These are phyloP conservation scores for Platyura marginata DNA, from an alignment of 1,140 invertebrate species.

Conservation along the genomic window DNA sequence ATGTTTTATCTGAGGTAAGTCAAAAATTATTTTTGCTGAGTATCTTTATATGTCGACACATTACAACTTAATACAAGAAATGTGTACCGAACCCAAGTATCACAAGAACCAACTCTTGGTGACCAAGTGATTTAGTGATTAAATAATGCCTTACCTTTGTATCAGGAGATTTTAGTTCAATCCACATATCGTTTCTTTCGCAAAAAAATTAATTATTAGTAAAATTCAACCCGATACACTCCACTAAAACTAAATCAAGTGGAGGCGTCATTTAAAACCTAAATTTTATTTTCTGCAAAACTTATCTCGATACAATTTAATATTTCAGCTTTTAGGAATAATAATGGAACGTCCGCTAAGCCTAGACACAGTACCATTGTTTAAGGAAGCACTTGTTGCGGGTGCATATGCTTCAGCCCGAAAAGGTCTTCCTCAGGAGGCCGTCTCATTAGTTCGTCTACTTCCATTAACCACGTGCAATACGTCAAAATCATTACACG, in stretches of 20 bases:
- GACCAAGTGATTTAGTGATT: too few relatives aligned
- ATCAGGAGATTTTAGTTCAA: too few relatives aligned
- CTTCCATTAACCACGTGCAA: conserved; percentile 47
- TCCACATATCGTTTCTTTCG: too few relatives aligned
- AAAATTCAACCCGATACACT: too few relatives aligned
- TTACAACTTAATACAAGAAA: background rate
- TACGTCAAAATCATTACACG: conserved; percentile 17
- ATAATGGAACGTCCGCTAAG: conserved; percentile 20
- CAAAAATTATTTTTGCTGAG: background rate
- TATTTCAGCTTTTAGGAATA: conserved; percentile 13
- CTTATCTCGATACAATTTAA: too few relatives aligned
- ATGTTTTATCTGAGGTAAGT: conserved; percentile 43
- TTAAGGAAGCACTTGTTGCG: conserved; percentile 61
- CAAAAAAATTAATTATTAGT: too few relatives aligned
- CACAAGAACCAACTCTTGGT: too few relatives aligned
- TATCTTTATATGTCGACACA: background rate
- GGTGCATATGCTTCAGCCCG: conserved; percentile 49
- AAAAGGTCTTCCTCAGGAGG: conserved; percentile 48
- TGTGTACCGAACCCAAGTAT: too few relatives aligned
- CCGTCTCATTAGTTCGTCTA: conserved; percentile 39
- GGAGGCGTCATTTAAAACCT: background rate
- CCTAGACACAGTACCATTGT: conserved; percentile 25
- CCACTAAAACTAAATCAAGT: too few relatives aligned
- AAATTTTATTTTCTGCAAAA: too few relatives aligned
- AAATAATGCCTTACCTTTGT: too few relatives aligned